Percentiles rank a stretch among this genome's conserved stretches.
Evolutionary conservation across 2,888 invertebrate genomes (phyloP).

Genomic region (Dasysyrphus tricinctus): DNA sequence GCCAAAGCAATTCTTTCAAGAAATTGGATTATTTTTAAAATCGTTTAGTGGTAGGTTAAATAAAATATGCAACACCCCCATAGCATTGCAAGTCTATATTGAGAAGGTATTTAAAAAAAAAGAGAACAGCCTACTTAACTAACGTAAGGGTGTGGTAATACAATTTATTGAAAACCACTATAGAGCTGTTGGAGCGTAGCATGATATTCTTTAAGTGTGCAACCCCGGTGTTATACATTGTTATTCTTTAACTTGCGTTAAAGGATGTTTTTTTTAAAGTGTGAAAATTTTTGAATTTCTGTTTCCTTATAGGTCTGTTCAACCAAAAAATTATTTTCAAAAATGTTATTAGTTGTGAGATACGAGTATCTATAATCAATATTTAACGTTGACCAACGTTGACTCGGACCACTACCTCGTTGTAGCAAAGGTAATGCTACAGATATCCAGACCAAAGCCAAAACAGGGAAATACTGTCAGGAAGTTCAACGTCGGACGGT

Average conservation of each 20-base stretch:
- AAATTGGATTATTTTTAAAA: constrained; percentile 18
- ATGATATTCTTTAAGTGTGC: not conserved
- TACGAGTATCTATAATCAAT: no score
- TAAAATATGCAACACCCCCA: not conserved
- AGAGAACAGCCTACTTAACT: not conserved
- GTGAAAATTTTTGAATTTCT: no score
- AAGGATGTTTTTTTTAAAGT: not conserved
- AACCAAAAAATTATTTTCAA: no score
- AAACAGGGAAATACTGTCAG: no score
- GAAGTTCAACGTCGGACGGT: no score
- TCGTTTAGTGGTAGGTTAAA: not conserved
- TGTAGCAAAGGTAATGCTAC: no score
- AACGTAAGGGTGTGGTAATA: not conserved
- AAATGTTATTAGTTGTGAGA: no score
- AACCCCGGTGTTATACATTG: not conserved
- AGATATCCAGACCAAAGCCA: no score
- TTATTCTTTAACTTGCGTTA: not conserved
- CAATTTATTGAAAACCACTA: constrained; percentile 2
- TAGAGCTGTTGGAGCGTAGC: not conserved
- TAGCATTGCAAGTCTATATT: no score
- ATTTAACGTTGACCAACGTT: no score
- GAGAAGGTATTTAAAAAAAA: not conserved
- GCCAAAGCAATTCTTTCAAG: not conserved
- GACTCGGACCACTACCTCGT: no score
- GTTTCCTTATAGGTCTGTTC: no score